Base-by-base conservation (phyloP, 2,113 vertebrate species). In the Philantomba maxwellii region DNA sequence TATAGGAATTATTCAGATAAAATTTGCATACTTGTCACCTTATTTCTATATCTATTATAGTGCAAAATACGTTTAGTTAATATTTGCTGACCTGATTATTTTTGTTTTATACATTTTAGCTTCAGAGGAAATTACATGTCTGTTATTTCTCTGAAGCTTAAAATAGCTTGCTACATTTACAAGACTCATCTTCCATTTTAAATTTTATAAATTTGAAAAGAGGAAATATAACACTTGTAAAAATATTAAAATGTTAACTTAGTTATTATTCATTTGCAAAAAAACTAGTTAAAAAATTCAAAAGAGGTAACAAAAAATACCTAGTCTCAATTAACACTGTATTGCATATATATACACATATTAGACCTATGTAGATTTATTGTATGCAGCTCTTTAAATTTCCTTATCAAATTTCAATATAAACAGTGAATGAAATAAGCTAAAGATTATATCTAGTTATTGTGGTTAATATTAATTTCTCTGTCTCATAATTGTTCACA, bases 1-100 rank as follows among this genome's bases (percentile, higher is more conserved):
- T 92, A 73, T 3, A 94, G 57, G 91, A 73, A 89, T 87, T 93
- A 93, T 95, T 95, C 51, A 60, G 39, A 91, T 94, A 94, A 64
- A 81, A 7, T 94, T 83, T 73, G 9, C 36, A 89, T 6, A 57
- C 3, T 62, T n/a, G 23, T 87, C 16, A 4, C 77, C 5, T 80
- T 89, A 95, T 80, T 89, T 95, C 26, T 89, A 1, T 39, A 39
- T 45, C 19, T 26, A 7, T 96, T 55, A 57, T 51, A 80, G 5
- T 39, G 93, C 13, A 80, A 66, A 92, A 14, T 15, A 77, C 7
- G 53, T 88, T 94, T 94, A 84, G 45, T 85, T 95, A 92, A 87
- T 96, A 58, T 89, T 92, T 96, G 30, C 73, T 97, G 47, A 84
- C 39, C 26, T 86, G 23, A 62, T 13, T 47, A 14, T 70, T 93